Percentiles rank a stretch among this genome's conserved stretches.
Evolutionary conservation across 2,888 invertebrate genomes (phyloP).

Genomic region (Pegoplata infirma): DNA sequence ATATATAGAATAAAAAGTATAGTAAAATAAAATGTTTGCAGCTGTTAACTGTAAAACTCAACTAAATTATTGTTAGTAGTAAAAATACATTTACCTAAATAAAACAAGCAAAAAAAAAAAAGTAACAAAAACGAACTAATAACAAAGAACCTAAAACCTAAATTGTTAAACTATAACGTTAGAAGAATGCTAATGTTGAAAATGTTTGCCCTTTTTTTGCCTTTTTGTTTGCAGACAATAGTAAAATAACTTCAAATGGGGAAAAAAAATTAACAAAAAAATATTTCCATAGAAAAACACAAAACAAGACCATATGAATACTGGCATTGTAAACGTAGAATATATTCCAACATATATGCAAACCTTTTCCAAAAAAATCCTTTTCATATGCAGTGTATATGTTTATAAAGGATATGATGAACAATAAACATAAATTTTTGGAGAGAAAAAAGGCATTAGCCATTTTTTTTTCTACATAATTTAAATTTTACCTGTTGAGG

Average conservation of each 20-base stretch:
- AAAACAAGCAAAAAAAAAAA: not conserved
- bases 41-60: slow-evolving; percentile 22
- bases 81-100: slow-evolving; percentile 26
- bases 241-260: not conserved
- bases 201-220: not conserved
- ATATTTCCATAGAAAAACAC: not conserved
- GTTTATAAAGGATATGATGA: slow-evolving; percentile 6
- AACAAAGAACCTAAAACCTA: slow-evolving; percentile 40
- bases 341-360: slow-evolving; percentile 26
- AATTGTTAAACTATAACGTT: slow-evolving; percentile 54
- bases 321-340: not conserved
- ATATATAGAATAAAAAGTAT: not conserved
- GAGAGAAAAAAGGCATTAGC: not conserved
- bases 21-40: not conserved
- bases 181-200: slow-evolving; percentile 51
- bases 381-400: slow-evolving; percentile 26
- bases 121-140: too few relatives aligned
- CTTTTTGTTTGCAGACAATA: slow-evolving; percentile 2
- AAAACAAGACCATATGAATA: slow-evolving; percentile 17
- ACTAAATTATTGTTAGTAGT: too few relatives aligned
- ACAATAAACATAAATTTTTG: slow-evolving; percentile 42
- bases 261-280: not conserved
- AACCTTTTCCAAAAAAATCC: not conserved
- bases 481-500: slow-evolving; percentile 49
- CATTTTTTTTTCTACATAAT: slow-evolving; percentile 30